Evolutionary conservation across 2,113 vertebrate genomes (phyloP).

Genomic region (Poeciliopsis occidentalis): DNA sequence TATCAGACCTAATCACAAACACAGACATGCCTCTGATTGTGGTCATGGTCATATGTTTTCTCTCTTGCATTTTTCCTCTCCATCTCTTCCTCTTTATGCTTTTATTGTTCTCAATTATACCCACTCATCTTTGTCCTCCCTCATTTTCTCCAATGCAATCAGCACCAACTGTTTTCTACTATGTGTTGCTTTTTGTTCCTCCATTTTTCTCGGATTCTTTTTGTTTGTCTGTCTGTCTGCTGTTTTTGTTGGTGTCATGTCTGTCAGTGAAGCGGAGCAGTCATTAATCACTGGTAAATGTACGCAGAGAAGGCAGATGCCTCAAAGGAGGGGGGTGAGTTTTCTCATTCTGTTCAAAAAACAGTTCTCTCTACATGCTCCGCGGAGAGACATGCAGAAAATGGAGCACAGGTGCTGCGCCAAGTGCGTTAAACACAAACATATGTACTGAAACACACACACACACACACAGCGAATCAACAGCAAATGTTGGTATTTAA

Average conservation of each 20-base stretch:
- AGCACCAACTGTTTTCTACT: constrained; percentile 34
- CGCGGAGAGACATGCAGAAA: constrained; percentile 56
- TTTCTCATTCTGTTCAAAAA: constrained; percentile 65
- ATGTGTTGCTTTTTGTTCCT: constrained; percentile 25
- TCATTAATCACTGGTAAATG: constrained; percentile 78
- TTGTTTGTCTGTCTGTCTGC: constrained; percentile 42
- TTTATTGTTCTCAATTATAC: constrained; percentile 33
- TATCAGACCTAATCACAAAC: constrained; percentile 75
- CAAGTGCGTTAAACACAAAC: constrained; percentile 34
- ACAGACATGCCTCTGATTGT: constrained; percentile 67
- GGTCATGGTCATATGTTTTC: constrained; percentile 18
- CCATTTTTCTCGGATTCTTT: constrained; percentile 21
- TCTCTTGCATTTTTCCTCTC: constrained; percentile 3
- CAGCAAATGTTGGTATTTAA: constrained; percentile 45
- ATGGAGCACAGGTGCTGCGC: constrained; percentile 67
- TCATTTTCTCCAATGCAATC: constrained; percentile 44
- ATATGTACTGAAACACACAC: constrained; percentile 34
- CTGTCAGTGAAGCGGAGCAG: constrained; percentile 66
- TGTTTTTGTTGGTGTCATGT: constrained; percentile 65
- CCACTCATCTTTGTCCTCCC: constrained; percentile 14
- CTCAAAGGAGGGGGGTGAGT: constrained; percentile 23
- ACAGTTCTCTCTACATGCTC: constrained; percentile 56
- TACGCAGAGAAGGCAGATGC: constrained; percentile 63
- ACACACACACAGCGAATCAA: constrained; percentile 17
- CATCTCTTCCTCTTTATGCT: constrained; percentile 27